Evolutionary conservation across 2,797 vertebrate genomes (phyloP).

Genomic region (Poecilia velifera): DNA sequence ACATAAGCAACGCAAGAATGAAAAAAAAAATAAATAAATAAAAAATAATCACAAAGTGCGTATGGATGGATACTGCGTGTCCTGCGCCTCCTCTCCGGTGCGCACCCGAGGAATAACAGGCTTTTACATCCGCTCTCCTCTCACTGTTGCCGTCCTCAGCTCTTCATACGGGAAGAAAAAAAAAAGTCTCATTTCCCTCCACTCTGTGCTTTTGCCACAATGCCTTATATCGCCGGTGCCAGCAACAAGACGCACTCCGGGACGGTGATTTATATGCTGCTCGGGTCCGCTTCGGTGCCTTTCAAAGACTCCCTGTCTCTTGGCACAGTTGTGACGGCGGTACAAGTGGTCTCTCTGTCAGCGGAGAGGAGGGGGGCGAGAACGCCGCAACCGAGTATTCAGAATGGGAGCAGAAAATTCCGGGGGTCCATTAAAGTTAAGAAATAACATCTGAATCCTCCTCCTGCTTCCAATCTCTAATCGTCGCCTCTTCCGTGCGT

Average conservation of each 20-base stretch:
- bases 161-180: conserved; percentile 47
- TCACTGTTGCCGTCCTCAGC: conserved; percentile 52
- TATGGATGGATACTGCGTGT: conserved; percentile 78
- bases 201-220: conserved; percentile 26
- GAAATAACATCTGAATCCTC: conserved; percentile 8
- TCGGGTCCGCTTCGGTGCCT: conserved; percentile 76
- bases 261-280: conserved; percentile 84
- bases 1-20: conserved; percentile 51
- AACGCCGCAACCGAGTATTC: conserved; percentile 43
- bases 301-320: conserved; percentile 83
- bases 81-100: conserved; percentile 67
- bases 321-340: conserved; percentile 75
- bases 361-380: conserved; percentile 42
- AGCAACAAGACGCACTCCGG: conserved; percentile 51
- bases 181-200: conserved; percentile 46
- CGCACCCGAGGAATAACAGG: conserved; percentile 60
- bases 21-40: neutral
- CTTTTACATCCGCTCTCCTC: conserved; percentile 66
- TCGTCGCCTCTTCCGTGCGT: conserved; percentile 24
- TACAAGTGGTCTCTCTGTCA: conserved; percentile 79
- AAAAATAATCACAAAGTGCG: conserved; percentile 57
- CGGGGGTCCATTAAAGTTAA: conserved; percentile 53
- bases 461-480: conserved; percentile 14
- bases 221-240: conserved; percentile 39
- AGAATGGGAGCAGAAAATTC: conserved; percentile 33